Percentiles rank a stretch among this genome's conserved stretches.
Evolutionary conservation across 2,888 invertebrate genomes (phyloP).

Genomic region (Macrophya annulata): DNA sequence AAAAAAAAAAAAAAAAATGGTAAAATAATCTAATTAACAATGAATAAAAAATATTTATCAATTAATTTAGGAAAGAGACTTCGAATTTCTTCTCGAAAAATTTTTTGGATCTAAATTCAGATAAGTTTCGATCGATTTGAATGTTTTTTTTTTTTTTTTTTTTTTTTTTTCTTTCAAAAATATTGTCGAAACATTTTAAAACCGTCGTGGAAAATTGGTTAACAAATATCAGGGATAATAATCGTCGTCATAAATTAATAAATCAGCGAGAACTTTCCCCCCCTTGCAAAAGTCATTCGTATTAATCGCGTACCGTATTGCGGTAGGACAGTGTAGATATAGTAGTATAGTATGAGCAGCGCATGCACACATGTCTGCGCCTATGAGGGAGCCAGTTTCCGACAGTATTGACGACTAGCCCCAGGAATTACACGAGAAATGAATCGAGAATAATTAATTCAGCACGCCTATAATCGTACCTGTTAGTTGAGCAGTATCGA

Average conservation of each 20-base stretch:
- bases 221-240: too few species aligned
- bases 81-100: background rate
- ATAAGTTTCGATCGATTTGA: background rate
- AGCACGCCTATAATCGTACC: constrained; percentile 28
- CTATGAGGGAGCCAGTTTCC: background rate
- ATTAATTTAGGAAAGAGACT: background rate
- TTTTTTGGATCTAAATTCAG: background rate
- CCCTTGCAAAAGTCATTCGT: background rate
- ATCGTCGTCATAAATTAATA: background rate
- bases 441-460: constrained; percentile 38
- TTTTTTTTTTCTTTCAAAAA: background rate
- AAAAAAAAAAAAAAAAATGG: too few species aligned
- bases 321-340: background rate
- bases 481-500: constrained; percentile 30
- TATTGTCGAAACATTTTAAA: too few species aligned
- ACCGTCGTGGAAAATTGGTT: too few species aligned
- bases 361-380: constrained; percentile 1
- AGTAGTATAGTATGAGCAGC: background rate
- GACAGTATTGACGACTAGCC: background rate
- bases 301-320: background rate
- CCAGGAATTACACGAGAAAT: constrained; percentile 13
- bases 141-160: background rate
- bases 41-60: background rate
- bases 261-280: background rate
- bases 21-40: too few species aligned